A percentile compares a stretch with the other conserved stretches of the same genome.
Conservation (phyloP, 2,113 vertebrate species). For the Silurus asotus region DNA sequence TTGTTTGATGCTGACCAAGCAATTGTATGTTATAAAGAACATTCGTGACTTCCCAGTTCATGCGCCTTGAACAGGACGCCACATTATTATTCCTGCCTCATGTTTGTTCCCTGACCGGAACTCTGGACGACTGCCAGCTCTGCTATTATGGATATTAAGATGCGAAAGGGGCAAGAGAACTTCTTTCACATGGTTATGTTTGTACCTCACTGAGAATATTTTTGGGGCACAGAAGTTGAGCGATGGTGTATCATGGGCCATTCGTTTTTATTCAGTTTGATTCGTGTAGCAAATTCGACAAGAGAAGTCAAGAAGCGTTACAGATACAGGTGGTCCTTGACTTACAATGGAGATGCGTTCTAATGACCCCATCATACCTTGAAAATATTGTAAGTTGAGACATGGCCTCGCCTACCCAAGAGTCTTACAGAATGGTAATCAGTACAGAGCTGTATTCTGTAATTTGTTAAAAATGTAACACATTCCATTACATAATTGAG, state of each 20-base stretch:
- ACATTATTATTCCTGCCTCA: constrained; percentile 71
- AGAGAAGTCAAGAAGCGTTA: no score
- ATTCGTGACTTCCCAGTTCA: background rate
- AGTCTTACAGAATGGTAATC: no score
- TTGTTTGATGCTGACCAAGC: constrained; percentile 13
- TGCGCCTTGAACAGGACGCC: background rate
- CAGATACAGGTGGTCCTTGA: no score
- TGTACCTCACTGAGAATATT: constrained; percentile 16
- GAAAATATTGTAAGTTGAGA: no score
- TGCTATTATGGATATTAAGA: constrained; percentile 68
- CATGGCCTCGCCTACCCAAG: no score
- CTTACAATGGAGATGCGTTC: no score
- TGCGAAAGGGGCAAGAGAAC: constrained; percentile 48
- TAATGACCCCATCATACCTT: no score
- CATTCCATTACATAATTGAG: no score
- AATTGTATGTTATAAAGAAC: background rate
- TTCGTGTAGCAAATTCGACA: background rate
- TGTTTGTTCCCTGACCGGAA: constrained; percentile 60
- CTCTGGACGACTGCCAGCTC: constrained; percentile 68
- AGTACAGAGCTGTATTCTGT: no score
- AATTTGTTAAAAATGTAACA: no score
- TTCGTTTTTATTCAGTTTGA: background rate
- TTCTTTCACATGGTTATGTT: constrained; percentile 63
- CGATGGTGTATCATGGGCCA: background rate
- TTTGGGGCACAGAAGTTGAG: background rate